Conservation (phyloP, 1,140 invertebrate genomes). For the Hycleus cichorii region DNA sequence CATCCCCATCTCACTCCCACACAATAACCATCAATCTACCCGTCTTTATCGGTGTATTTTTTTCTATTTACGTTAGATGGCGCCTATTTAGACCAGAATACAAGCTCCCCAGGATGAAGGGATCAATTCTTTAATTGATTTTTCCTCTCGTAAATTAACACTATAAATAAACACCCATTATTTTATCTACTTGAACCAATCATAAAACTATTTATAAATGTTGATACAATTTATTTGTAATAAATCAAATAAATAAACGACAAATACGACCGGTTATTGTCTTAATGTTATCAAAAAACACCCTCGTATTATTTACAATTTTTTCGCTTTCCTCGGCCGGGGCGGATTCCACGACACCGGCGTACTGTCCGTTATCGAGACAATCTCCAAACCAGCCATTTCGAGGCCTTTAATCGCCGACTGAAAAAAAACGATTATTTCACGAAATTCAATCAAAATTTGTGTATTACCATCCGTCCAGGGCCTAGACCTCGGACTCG, state of each 20-base stretch:
- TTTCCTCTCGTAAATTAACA: conserved; percentile 3
- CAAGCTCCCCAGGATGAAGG: too few relatives aligned
- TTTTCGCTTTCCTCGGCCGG: conserved; percentile 65
- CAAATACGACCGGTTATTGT: not conserved
- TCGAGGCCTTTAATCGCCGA: conserved; percentile 88
- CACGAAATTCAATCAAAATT: conserved; percentile 22
- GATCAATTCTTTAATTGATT: not conserved
- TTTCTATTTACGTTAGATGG: not conserved
- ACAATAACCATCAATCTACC: not conserved
- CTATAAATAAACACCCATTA: conserved; percentile 1
- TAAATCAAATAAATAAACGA: not conserved
- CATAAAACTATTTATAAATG: not conserved
- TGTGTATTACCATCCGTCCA: conserved; percentile 67
- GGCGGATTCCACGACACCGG: conserved; percentile 70
- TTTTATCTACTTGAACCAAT: conserved; percentile 3
- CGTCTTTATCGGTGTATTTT: not conserved
- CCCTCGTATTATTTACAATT: conserved; percentile 48
- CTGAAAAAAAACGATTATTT: conserved; percentile 56
- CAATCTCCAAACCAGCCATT: conserved; percentile 79
- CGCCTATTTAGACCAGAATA: not conserved
- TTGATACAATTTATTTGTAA: not conserved
- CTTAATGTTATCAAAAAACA: too few relatives aligned
- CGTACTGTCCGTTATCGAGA: conserved; percentile 87
- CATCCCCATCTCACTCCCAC: not conserved
- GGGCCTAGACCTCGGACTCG: conserved; percentile 75